phyloP scores from a whole-genome alignment of 2,113 vertebrate species.

The Albula glossodonta region DNA sequence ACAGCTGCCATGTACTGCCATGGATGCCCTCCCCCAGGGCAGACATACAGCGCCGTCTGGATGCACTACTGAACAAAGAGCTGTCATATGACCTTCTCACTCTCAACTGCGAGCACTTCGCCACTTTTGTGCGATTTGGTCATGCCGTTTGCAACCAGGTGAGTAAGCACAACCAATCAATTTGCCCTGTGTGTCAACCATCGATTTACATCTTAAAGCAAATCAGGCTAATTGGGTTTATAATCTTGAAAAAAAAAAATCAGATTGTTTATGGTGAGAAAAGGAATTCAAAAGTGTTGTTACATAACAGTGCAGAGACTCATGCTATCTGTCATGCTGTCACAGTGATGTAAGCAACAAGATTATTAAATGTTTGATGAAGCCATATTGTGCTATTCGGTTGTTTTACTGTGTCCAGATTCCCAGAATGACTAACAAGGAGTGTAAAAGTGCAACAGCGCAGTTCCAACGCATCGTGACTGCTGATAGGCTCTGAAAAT shows the following conservation, averaged over 20 bases:
- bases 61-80: conserved; percentile 47
- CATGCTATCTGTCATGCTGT: too few species aligned
- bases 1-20: conserved; percentile 39
- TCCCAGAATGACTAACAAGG: conserved; percentile 55
- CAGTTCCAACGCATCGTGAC: conserved; percentile 43
- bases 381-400: too few species aligned
- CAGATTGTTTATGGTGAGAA: too few species aligned
- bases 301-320: too few species aligned
- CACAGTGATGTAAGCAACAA: too few species aligned
- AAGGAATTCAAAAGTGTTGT: too few species aligned
- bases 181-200: too few species aligned
- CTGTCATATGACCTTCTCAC: conserved; percentile 49
- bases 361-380: too few species aligned
- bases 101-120: conserved; percentile 66
- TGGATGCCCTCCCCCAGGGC: conserved; percentile 24
- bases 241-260: too few species aligned
- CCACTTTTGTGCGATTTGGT: conserved; percentile 61
- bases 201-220: too few species aligned
- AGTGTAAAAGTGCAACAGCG: conserved; percentile 52
- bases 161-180: background rate
- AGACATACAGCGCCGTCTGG: conserved; percentile 39
- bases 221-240: too few species aligned
- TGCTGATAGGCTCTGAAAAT: too few species aligned
- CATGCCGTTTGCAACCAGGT: conserved; percentile 63
- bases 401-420: conserved; percentile 41